Percentiles rank a stretch among this genome's conserved stretches.
These are phyloP conservation scores for Conistra vaccinii DNA, from an alignment of 2,888 invertebrate species.

Conservation along the genomic window DNA sequence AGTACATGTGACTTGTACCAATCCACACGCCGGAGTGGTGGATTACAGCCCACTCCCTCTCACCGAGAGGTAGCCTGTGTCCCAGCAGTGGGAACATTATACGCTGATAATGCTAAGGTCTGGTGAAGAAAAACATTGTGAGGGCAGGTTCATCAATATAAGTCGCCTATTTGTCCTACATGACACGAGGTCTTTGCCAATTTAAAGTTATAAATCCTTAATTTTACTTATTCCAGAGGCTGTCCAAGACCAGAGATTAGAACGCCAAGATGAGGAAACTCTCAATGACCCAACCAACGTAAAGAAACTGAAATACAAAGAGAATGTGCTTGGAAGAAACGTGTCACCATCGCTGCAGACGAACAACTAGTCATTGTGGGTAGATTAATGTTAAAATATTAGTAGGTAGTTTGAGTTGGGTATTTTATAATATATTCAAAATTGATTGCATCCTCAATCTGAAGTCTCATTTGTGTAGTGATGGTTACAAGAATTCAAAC, in stretches of 20 bases:
- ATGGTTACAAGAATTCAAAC: not conserved
- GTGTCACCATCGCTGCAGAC: slow-evolving; percentile 91
- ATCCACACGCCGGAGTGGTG: no score
- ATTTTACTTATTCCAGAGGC: slow-evolving; percentile 89
- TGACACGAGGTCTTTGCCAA: no score
- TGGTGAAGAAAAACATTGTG: no score
- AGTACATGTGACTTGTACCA: no score
- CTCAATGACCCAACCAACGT: slow-evolving; percentile 91
- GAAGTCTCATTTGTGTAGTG: no score
- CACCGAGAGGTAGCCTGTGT: no score
- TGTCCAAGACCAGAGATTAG: slow-evolving; percentile 93
- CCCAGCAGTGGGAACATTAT: no score
- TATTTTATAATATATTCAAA: slow-evolving; percentile 8
- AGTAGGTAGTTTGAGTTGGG: slow-evolving; percentile 16
- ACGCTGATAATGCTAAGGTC: no score
- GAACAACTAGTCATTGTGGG: slow-evolving; percentile 55
- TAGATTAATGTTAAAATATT: slow-evolving; percentile 3
- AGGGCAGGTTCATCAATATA: no score
- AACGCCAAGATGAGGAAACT: slow-evolving; percentile 91
- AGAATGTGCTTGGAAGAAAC: slow-evolving; percentile 92
- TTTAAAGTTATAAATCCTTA: not conserved
- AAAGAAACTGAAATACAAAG: slow-evolving; percentile 92
- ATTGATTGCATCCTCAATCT: not conserved
- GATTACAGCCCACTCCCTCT: no score
- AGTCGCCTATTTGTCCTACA: no score